Base-by-base conservation (phyloP, 1,140 invertebrate genomes). In the Drosophila pallidifrons region DNA sequence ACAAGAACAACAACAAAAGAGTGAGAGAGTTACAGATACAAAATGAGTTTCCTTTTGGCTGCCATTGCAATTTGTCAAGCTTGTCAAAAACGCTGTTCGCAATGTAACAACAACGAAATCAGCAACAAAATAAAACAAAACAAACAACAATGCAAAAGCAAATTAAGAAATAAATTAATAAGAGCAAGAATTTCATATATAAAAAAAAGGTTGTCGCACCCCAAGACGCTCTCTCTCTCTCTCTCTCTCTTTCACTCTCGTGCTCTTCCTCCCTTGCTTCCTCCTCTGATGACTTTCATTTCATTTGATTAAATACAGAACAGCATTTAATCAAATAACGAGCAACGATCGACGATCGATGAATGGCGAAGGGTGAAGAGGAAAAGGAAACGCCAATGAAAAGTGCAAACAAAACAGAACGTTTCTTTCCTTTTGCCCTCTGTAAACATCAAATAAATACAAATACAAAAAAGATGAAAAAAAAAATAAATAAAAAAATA, bases 241-340 rank as follows among this genome's bases (percentile, higher is more conserved):
- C n/a, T 16, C 16, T 35, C 46, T n/a, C 47, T 1, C 32, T 2
- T 8, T 10, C 54, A 38, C 66, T 60, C n/a, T n/a, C 11, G 15
- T n/a, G 15, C 11, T 15, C 43, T 15, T 20, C 1, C 15, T 32
- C 47, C 13, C 25, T 25, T 25, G 28, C 46, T 28, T 35, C 43
- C 67, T 52, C 13, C 32, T 5, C 25, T 13, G 7, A 35, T 13
- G 64, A 66, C 51, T 67, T 67, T 65, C 68, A 15, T 71, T 82
- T 87, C 82, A 86, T 87, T 86, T 86, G 83, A 87, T 87, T 87
- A 86, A 86, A 87, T 87, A 86, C 70, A 87, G 72, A 79, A 87
- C 82, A 87, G 61, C 82, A 82, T 87, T 86, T 85, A 85, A 85
- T 85, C 82, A 85, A 85, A 73, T 54, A 67, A 43, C 28, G 30